Evolutionary conservation across 2,888 invertebrate genomes (phyloP).

Genomic region (Monoplex corrugatus): DNA sequence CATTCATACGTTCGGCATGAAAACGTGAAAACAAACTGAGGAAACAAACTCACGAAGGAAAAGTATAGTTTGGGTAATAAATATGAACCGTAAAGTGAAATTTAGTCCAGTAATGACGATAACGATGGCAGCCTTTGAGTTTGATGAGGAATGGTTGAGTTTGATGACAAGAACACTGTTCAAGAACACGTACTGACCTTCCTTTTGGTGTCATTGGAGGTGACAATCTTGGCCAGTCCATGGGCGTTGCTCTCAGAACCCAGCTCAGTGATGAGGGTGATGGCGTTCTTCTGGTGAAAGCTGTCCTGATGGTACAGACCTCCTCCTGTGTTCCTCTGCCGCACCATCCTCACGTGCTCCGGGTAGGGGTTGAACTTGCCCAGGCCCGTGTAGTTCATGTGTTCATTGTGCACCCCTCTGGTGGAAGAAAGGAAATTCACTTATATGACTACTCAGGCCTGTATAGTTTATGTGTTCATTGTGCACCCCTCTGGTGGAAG

Average conservation of each 20-base stretch:
- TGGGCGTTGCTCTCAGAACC: conserved; percentile 64
- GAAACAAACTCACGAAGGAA: no score
- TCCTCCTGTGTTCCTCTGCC: conserved; percentile 46
- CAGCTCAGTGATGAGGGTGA: conserved; percentile 65
- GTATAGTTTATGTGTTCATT: conserved; percentile 73
- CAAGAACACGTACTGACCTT: conserved; percentile 59
- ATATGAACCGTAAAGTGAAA: no score
- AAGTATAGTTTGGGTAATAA: no score
- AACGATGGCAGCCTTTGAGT: no score
- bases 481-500: conserved; percentile 66
- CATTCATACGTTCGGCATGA: no score
- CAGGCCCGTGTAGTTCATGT: conserved; percentile 71
- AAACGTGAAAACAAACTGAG: no score
- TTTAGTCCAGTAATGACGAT: no score
- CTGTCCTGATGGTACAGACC: conserved; percentile 25
- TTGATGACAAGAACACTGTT: no score
- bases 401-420: conserved; percentile 67
- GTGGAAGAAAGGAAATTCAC: no score
- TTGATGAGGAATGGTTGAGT: no score
- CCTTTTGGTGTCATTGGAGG: conserved; percentile 70
- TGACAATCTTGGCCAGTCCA: conserved; percentile 75
- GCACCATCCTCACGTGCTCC: conserved; percentile 67
- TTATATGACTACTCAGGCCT: conserved; percentile 65
- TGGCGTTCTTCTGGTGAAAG: conserved; percentile 38
- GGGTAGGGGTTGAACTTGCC: conserved; percentile 67